Base-by-base conservation (phyloP, 2,113 vertebrate genomes). In the Rhagologus leucostigma region DNA sequence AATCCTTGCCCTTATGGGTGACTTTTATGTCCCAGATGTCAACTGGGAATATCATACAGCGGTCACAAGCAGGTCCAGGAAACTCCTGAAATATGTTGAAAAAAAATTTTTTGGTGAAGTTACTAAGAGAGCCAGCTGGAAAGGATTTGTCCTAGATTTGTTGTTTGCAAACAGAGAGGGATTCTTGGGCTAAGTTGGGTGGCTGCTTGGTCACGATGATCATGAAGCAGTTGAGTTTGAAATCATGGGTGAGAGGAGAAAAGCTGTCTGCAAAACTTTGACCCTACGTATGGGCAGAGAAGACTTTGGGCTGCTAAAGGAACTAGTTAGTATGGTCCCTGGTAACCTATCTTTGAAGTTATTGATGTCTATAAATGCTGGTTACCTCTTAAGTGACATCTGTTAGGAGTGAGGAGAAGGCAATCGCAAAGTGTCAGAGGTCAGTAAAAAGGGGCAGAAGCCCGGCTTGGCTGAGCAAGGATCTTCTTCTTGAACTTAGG, bases 181-280 rank as follows among this genome's bases (percentile, higher is more conserved):
- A 30, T 6, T 52, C 1, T 0, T 24, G 33, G 15, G 19, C 46
- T 46, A 19, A 29, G 4, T 6, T 27, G 39, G 8, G 37, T 44
- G 19, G 10, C 20, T 46, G n/a, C 13, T 52, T 46, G 10, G 9
- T 46, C 52, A 59, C 52, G 46, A 14, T 8, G 29, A 14, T 27
- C 10, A 8, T 15, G 37, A 24, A 29, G 20, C 29, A 37, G 19
- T 37, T 46, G 29, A 52, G 16, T n/a, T 67, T 46, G 52, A 59
- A 89, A 39, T 46, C 19, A 18, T 11, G 9, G 29, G 16, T 39
- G 19, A 67, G 44, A 52, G 8, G 11, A 74, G 16, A 30, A 52
- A 82, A 67, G 5, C 5, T 74, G 3, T 20, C 0, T 1, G 23
- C 60, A 74, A 46, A 67, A 30, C 19, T 30, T 81, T 60, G 0